Conservation (phyloP, 1,140 invertebrate species). For the Drosophila dunni region DNA sequence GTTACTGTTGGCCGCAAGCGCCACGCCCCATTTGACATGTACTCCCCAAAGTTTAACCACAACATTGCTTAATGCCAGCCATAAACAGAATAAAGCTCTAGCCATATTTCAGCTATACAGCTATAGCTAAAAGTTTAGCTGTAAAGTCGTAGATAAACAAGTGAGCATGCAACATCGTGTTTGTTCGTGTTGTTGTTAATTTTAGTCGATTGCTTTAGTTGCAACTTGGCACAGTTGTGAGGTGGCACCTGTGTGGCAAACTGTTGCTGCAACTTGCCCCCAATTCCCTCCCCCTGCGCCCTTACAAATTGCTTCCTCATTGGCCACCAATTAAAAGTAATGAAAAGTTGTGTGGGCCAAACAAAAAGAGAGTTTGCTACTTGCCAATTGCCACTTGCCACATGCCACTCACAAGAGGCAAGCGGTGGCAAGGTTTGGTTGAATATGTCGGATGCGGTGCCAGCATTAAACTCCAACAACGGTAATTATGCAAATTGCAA, state of each 20-base stretch:
- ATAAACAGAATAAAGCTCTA: neutral
- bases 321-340: constrained; percentile 81
- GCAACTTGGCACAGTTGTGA: constrained; percentile 2
- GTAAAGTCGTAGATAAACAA: constrained; percentile 4
- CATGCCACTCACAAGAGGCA: constrained; percentile 36
- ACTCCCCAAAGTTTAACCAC: neutral
- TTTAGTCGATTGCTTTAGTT: constrained; percentile 11
- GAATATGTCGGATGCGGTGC: constrained; percentile 65
- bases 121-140: neutral
- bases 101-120: constrained; percentile 8
- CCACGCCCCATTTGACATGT: neutral
- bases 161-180: constrained; percentile 12
- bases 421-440: constrained; percentile 39
- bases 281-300: constrained; percentile 31
- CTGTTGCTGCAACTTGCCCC: constrained; percentile 36
- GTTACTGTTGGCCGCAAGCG: constrained; percentile 5
- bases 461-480: constrained; percentile 79
- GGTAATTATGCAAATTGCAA: constrained; percentile 83
- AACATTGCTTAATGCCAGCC: constrained; percentile 12
- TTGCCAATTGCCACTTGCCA: constrained; percentile 20
- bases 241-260: constrained; percentile 37
- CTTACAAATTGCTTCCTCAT: constrained; percentile 82
- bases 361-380: constrained; percentile 45
- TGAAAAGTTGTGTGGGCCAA: constrained; percentile 66
- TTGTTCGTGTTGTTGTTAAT: constrained; percentile 2